Evolutionary conservation across 1,140 invertebrate genomes (phyloP).

Genomic region (Drosophila pruinosa): DNA sequence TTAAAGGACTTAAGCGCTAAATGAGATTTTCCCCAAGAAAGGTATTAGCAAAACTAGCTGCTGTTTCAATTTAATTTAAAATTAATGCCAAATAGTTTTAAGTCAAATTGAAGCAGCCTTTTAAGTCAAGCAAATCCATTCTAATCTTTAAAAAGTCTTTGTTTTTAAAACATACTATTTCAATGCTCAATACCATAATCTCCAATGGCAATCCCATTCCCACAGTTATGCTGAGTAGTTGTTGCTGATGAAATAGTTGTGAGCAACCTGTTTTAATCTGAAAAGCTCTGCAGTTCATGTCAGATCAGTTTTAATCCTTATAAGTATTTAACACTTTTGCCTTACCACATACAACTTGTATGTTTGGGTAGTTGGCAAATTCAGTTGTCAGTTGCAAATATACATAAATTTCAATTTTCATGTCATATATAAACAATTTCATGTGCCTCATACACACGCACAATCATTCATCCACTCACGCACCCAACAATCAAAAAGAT

Average conservation of each 20-base stretch:
- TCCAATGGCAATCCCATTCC: too few relatives aligned
- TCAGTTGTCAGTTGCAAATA: constrained; percentile 64
- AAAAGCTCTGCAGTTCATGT: neutral
- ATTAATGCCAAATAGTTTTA: neutral
- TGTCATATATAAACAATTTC: constrained; percentile 78
- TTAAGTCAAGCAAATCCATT: too few relatives aligned
- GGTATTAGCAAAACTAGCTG: neutral
- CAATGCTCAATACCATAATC: neutral
- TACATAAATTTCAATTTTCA: constrained; percentile 79
- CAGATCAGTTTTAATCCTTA: constrained; percentile 2
- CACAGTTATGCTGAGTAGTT: too few relatives aligned
- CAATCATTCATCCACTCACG: constrained; percentile 15
- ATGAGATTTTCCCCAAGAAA: neutral
- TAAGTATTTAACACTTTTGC: constrained; percentile 19
- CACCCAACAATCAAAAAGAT: too few relatives aligned
- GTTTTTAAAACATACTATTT: neutral
- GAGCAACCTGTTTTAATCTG: neutral
- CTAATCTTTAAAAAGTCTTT: neutral
- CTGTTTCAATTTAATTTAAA: neutral
- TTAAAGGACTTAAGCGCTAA: neutral
- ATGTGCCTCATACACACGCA: constrained; percentile 41
- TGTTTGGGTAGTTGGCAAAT: constrained; percentile 54
- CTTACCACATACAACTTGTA: constrained; percentile 35
- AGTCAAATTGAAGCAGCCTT: neutral
- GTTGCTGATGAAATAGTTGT: too few relatives aligned